Evolutionary conservation across 2,797 vertebrate genomes (phyloP).

Genomic region (Mus caroli): DNA sequence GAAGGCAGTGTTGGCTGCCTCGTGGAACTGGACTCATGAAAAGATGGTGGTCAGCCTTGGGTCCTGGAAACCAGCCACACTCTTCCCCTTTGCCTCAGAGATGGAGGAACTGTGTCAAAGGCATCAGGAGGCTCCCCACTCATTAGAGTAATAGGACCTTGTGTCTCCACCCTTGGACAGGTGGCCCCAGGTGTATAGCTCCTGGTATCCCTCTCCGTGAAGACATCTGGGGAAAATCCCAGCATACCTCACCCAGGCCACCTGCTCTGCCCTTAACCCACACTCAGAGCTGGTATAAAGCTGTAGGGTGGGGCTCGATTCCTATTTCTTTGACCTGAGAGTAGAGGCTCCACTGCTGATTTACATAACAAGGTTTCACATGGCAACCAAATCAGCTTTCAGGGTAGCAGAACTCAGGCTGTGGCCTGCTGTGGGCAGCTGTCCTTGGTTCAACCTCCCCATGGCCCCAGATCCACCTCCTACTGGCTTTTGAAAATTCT

Average conservation of each 20-base stretch:
- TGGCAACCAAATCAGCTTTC: neutral
- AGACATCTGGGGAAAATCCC: neutral
- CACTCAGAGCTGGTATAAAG: neutral
- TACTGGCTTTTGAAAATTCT: conserved; percentile 25
- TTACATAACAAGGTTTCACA: neutral
- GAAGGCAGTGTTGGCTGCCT: neutral
- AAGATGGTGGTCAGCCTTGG: neutral
- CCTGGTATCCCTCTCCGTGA: neutral
- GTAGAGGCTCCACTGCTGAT: neutral
- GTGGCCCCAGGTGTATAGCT: neutral
- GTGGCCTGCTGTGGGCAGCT: neutral
- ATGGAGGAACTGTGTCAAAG: conserved; percentile 28
- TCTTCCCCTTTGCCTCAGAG: conserved; percentile 7
- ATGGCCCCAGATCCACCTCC: neutral
- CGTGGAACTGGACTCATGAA: neutral
- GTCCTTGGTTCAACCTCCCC: neutral
- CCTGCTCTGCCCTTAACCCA: neutral
- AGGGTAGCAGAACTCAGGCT: neutral
- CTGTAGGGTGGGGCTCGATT: neutral
- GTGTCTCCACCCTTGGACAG: neutral
- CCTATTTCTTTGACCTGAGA: neutral
- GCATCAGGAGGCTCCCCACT: neutral
- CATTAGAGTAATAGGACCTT: neutral
- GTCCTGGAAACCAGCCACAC: neutral
- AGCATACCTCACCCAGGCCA: neutral